Conservation (phyloP, 2,797 vertebrate species). For the Phalloptychus januarius region DNA sequence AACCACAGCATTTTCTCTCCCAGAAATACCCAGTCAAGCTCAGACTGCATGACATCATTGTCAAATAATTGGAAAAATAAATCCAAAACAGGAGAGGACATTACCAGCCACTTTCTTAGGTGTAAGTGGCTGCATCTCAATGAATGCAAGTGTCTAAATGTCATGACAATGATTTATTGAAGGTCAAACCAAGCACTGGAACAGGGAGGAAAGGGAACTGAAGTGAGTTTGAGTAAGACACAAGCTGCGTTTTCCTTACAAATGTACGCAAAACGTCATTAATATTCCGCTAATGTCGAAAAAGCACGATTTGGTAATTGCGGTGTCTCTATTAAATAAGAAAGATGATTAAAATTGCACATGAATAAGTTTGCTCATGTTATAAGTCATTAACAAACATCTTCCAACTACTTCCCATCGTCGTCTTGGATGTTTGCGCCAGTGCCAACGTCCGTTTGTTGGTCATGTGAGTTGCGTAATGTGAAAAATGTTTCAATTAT, state of each 20-base stretch:
- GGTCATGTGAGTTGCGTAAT: too few relatives aligned
- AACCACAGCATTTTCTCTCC: conserved; percentile 47
- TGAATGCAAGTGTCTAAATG: not conserved
- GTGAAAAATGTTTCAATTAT: not conserved
- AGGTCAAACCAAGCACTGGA: not conserved
- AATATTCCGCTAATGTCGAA: too few relatives aligned
- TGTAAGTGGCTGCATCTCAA: not conserved
- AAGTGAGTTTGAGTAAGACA: not conserved
- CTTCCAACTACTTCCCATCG: too few relatives aligned
- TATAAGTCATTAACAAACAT: too few relatives aligned
- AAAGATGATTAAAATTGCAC: too few relatives aligned
- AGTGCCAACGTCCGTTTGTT: too few relatives aligned
- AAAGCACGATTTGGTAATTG: too few relatives aligned
- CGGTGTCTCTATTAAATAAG: too few relatives aligned
- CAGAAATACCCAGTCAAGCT: conserved; percentile 31
- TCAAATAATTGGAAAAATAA: conserved; percentile 37
- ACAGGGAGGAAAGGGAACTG: not conserved
- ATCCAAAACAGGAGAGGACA: conserved; percentile 12
- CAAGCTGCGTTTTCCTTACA: too few relatives aligned
- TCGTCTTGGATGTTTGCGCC: too few relatives aligned
- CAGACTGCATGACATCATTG: conserved; percentile 63
- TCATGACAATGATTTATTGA: not conserved
- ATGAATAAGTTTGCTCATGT: too few relatives aligned
- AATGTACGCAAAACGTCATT: too few relatives aligned
- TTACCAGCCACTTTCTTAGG: not conserved